A percentile compares a stretch with the other conserved stretches of the same genome.
phyloP scores from a whole-genome alignment of 2,888 invertebrate genomes.

The Xestia c-nigrum region DNA sequence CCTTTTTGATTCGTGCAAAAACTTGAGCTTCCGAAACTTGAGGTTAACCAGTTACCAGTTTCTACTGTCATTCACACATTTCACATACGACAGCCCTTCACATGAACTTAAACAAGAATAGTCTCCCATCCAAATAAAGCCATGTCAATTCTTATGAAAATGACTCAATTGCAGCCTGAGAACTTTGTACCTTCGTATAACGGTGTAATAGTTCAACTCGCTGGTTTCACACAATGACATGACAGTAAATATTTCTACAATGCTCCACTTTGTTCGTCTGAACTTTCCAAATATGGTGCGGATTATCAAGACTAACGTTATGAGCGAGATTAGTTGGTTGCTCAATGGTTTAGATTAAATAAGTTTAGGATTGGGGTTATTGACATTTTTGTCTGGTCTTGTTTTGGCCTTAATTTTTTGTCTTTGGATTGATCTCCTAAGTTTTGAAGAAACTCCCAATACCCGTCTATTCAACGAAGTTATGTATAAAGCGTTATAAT shows the following conservation, averaged over 20 bases:
- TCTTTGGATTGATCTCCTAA: not conserved
- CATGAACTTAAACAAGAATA: slow-evolving; percentile 33
- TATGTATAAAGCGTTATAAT: no score
- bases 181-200: slow-evolving; percentile 52
- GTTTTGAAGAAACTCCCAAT: not conserved
- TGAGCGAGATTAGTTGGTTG: slow-evolving; percentile 19
- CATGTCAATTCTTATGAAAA: slow-evolving; percentile 41
- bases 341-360: slow-evolving; percentile 5
- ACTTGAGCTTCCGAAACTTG: slow-evolving; percentile 3
- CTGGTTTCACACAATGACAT: slow-evolving; percentile 58
- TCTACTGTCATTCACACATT: not conserved
- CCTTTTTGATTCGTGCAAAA: not conserved
- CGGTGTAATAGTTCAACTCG: slow-evolving; percentile 52
- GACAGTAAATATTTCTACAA: slow-evolving; percentile 43
- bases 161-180: slow-evolving; percentile 51
- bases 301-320: slow-evolving; percentile 38
- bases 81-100: slow-evolving; percentile 22
- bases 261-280: slow-evolving; percentile 38
- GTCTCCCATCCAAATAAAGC: slow-evolving; percentile 33
- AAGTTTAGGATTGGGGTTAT: slow-evolving; percentile 11
- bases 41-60: slow-evolving; percentile 27
- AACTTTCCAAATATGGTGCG: slow-evolving; percentile 51
- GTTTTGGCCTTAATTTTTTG: not conserved
- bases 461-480: not conserved
- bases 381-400: not conserved